Conservation (phyloP, 2,113 vertebrate species). For the Equus quagga region DNA sequence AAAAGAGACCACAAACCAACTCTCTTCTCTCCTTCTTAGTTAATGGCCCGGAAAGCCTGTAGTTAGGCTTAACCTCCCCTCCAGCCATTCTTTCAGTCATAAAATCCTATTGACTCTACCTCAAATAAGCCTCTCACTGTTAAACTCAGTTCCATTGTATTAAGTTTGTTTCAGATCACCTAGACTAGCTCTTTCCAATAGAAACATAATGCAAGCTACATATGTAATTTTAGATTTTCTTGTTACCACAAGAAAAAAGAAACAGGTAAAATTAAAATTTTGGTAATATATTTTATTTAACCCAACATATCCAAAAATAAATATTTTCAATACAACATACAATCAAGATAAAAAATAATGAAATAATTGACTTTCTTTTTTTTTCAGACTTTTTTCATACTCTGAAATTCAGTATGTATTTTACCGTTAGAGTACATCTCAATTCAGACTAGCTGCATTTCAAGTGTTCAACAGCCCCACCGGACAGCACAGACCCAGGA, state of each 20-base stretch:
- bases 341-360: background rate
- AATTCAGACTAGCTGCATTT: background rate
- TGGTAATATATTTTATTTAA: constrained; percentile 4
- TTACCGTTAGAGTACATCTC: background rate
- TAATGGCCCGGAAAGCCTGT: background rate
- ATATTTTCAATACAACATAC: background rate
- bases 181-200: background rate
- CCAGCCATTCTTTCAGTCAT: background rate
- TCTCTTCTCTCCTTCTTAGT: background rate
- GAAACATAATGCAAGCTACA: background rate
- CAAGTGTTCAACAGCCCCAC: background rate
- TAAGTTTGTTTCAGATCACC: background rate
- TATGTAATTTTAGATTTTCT: background rate
- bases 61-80: background rate
- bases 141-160: background rate
- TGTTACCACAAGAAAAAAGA: background rate
- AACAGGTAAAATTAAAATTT: constrained; percentile 6
- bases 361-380: background rate
- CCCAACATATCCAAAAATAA: background rate
- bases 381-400: background rate
- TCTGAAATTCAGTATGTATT: constrained; percentile 4
- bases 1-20: background rate
- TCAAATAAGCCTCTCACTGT: background rate
- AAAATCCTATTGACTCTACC: background rate
- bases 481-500: background rate